A percentile compares a stretch with the other conserved stretches of the same genome.
phyloP scores from a whole-genome alignment of 2,797 vertebrate species.

The Silurus lanzhouensis region DNA sequence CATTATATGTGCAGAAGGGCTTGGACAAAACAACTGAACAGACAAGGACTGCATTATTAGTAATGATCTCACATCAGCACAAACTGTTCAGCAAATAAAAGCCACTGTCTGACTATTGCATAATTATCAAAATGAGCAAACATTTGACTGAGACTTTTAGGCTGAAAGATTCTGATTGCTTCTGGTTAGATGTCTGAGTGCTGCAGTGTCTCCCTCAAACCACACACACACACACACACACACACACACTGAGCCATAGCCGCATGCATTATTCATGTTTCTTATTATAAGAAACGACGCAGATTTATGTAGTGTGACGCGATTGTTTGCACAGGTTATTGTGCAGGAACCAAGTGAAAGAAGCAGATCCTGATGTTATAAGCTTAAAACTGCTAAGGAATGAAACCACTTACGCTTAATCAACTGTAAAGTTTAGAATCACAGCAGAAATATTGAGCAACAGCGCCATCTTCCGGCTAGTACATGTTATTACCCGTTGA shows the following conservation, averaged over 20 bases:
- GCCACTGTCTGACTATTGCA: not conserved
- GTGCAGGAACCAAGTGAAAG: constrained; percentile 25
- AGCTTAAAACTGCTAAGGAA: constrained; percentile 21
- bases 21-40: not conserved
- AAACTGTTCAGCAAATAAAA: not conserved
- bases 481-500: too few relatives aligned
- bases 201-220: not conserved
- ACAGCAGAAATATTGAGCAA: constrained; percentile 24
- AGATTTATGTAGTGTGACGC: constrained; percentile 18
- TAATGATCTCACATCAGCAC: not conserved
- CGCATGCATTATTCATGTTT: constrained; percentile 53
- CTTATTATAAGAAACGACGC: constrained; percentile 52
- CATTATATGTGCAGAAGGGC: not conserved
- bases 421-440: not conserved
- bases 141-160: not conserved
- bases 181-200: constrained; percentile 11
- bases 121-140: constrained; percentile 19
- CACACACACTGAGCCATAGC: not conserved
- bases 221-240: not conserved
- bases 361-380: not conserved
- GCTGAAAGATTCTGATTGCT: constrained; percentile 11
- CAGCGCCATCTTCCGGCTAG: constrained; percentile 53
- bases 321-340: constrained; percentile 33
- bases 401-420: not conserved
- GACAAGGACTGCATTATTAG: not conserved